Evolutionary conservation across 2,888 invertebrate genomes (phyloP).

Genomic region (Mimas tiliae): DNA sequence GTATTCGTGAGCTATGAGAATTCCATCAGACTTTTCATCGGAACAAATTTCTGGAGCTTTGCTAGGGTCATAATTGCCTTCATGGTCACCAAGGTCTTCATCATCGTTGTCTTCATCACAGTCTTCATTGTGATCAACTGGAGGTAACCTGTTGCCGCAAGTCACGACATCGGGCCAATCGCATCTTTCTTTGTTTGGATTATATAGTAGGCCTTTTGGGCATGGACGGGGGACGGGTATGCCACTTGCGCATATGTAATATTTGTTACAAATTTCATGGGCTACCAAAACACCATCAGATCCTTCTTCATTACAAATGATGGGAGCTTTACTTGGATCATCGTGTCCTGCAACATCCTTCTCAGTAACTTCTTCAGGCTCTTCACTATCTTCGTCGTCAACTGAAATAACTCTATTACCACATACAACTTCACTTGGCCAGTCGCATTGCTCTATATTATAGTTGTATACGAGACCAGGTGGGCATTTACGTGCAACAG

Average conservation of each 20-base stretch:
- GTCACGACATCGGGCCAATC: slow-evolving; percentile 31
- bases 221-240: slow-evolving; percentile 20
- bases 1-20: slow-evolving; percentile 46
- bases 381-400: background rate
- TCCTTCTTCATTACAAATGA: slow-evolving; percentile 10
- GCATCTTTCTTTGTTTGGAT: slow-evolving; percentile 13
- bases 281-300: slow-evolving; percentile 15
- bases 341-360: background rate
- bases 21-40: slow-evolving; percentile 31
- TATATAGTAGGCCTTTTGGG: slow-evolving; percentile 23
- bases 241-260: slow-evolving; percentile 31
- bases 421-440: background rate
- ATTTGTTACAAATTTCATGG: slow-evolving; percentile 27
- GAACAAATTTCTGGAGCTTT: slow-evolving; percentile 37
- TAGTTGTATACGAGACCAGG: slow-evolving; percentile 1
- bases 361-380: background rate
- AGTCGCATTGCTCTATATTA: background rate
- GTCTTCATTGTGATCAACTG: slow-evolving; percentile 16
- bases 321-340: slow-evolving; percentile 11
- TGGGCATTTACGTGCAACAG: background rate
- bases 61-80: slow-evolving; percentile 33
- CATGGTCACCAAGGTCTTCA: background rate
- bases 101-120: background rate
- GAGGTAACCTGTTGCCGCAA: slow-evolving; percentile 32
- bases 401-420: background rate